phyloP scores from a whole-genome alignment of 1,140 invertebrate genomes.

The Littorina saxatilis region DNA sequence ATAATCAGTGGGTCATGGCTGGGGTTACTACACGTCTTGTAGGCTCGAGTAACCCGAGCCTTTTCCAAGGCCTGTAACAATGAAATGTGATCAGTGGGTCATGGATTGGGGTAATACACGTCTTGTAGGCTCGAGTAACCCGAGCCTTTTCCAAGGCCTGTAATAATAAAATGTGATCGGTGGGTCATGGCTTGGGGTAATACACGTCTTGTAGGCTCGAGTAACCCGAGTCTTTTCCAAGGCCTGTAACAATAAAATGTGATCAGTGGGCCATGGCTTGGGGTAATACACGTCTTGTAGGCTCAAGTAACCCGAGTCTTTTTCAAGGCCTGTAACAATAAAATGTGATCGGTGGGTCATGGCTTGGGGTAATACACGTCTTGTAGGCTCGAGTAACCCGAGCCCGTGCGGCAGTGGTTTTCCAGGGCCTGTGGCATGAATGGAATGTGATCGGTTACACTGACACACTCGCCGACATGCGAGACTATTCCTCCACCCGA shows the following conservation, averaged over 20 bases:
- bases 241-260: conserved; percentile 87
- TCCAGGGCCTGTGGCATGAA: conserved; percentile 49
- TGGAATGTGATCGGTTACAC: no score
- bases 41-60: conserved; percentile 94
- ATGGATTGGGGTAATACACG: conserved; percentile 89
- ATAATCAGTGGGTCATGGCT: conserved; percentile 89
- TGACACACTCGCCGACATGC: no score
- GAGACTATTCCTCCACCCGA: no score
- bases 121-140: conserved; percentile 96
- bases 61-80: conserved; percentile 91
- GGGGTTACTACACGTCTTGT: conserved; percentile 92
- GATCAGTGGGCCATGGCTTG: conserved; percentile 89
- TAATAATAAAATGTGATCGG: conserved; percentile 92
- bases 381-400: conserved; percentile 94
- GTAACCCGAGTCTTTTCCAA: conserved; percentile 94
- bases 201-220: conserved; percentile 97
- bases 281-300: conserved; percentile 94
- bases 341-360: conserved; percentile 91
- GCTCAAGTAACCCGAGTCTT: conserved; percentile 94
- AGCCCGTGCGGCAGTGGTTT: conserved; percentile 83
- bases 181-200: conserved; percentile 83
- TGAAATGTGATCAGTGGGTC: conserved; percentile 93
- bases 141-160: conserved; percentile 92
- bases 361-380: conserved; percentile 94
- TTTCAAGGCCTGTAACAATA: conserved; percentile 89